Evolutionary conservation across 1,140 invertebrate species (phyloP), one percentile per base, ranked within the genome.

Genomic region (Diabrotica undecimpunctata): DNA sequence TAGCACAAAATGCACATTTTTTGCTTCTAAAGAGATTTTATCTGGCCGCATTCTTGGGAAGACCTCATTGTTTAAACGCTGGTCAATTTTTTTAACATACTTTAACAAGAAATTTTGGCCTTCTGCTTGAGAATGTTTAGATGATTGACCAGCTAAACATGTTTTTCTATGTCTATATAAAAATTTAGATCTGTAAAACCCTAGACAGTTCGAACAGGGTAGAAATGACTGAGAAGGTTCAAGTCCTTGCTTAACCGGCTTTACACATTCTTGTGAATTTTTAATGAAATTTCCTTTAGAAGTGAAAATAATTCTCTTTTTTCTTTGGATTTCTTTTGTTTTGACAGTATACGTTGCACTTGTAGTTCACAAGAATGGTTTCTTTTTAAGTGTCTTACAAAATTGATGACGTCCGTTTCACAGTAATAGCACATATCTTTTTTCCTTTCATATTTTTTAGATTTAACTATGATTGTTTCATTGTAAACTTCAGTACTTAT

Each of bases 31-130:
- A 55, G 69, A 69, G 46, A 71, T 60, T 61, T 68, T 67, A 64
- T 74, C 72, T 39, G 70, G 46, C 38, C 64, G 57, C 70, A 72
- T 72, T 12, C 59, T 35, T 11, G 66, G 57, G 66, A 72, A 72
- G 37, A 72, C 67, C 60, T 71, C 66, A 52, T 55, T 52, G 59
- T 60, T 64, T 51, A 72, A 66, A 60, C 38, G 56, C 9, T 12
- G 39, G 55, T 68, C 41, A 65, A 55, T 61, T 62, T 46, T n/a
- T n/a, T 39, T 56, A 35, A 25, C n/a, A 62, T 38, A 10, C 14
- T 63, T 64, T 7, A 64, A n/a, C 2, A 64, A 41, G 8, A 51
- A 50, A 50, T 53, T 61, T 13, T 51, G 46, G 5, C 9, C 56
- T 11, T 51, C 59, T 11, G 41, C 39, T 53, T 61, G 59, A 14